Conservation (phyloP, 2,113 vertebrate species). For the Notarius quadriscutis region DNA sequence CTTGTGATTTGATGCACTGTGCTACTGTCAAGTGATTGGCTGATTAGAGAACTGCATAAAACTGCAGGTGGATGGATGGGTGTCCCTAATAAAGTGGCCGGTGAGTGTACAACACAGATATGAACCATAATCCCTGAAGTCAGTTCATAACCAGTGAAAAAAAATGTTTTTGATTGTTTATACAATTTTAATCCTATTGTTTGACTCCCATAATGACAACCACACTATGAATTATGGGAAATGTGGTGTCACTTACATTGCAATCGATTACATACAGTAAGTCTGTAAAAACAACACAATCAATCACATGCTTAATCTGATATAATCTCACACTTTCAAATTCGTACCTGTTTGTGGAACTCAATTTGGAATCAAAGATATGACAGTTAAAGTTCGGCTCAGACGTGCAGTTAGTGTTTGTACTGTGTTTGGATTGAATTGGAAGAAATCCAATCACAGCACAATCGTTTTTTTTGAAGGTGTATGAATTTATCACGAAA, state of each 20-base stretch:
- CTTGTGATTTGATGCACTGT: no score
- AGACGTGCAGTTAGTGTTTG: background rate
- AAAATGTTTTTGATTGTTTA: background rate
- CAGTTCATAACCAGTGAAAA: background rate
- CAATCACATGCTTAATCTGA: background rate
- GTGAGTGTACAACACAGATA: no score
- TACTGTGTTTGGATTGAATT: background rate
- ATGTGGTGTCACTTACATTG: background rate
- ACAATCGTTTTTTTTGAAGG: background rate
- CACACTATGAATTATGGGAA: background rate
- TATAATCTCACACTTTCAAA: background rate
- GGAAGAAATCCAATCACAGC: background rate
- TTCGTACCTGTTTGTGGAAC: background rate
- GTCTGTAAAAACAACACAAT: background rate
- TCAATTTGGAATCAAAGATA: background rate
- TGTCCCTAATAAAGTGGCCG: no score
- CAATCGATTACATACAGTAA: background rate
- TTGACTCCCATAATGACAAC: background rate
- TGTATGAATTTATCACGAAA: slow-evolving; percentile 3
- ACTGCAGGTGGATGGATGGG: no score
- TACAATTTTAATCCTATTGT: background rate
- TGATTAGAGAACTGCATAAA: no score
- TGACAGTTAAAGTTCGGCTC: background rate
- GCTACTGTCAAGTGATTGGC: no score
- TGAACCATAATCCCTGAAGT: background rate